Evolutionary conservation across 2,888 invertebrate genomes (phyloP).

Genomic region (Shargacucullia verbasci): DNA sequence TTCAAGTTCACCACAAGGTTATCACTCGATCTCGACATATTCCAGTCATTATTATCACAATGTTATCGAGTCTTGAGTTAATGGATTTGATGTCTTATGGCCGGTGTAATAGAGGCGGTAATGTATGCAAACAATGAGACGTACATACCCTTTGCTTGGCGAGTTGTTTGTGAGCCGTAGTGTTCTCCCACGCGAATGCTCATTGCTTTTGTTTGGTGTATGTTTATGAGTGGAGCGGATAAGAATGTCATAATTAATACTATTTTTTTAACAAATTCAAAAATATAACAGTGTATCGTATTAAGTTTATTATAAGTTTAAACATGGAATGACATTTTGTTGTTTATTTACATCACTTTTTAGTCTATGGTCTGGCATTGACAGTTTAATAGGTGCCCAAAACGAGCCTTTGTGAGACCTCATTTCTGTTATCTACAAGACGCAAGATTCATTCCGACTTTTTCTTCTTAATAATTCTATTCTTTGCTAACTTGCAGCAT

Average conservation of each 20-base stretch:
- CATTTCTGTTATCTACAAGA: too few species aligned
- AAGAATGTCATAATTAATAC: conserved; percentile 10
- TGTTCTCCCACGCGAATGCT: conserved; percentile 78
- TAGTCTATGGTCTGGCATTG: too few species aligned
- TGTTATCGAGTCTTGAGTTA: conserved; percentile 13
- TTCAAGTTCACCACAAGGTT: conserved; percentile 77
- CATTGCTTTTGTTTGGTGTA: conserved; percentile 75
- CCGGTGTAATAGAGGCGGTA: conserved; percentile 50
- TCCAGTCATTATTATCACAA: conserved; percentile 69
- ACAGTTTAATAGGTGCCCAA: too few species aligned
- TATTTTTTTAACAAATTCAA: too few species aligned
- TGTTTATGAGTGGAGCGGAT: conserved; percentile 48
- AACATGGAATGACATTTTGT: too few species aligned
- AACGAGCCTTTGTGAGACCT: too few species aligned
- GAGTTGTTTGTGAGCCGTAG: conserved; percentile 77
- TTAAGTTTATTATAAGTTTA: too few species aligned
- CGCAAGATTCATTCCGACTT: too few species aligned
- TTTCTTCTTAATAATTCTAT: too few species aligned
- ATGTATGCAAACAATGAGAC: conserved; percentile 51
- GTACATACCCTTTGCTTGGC: conserved; percentile 71
- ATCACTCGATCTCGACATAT: conserved; percentile 78
- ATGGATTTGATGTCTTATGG: conserved; percentile 51
- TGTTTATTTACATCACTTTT: too few species aligned
- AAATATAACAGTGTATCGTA: too few species aligned
- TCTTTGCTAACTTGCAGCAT: too few species aligned